These are phyloP conservation scores for Eurypyga helias DNA, from an alignment of 2,113 vertebrate species.

Conservation along the genomic window DNA sequence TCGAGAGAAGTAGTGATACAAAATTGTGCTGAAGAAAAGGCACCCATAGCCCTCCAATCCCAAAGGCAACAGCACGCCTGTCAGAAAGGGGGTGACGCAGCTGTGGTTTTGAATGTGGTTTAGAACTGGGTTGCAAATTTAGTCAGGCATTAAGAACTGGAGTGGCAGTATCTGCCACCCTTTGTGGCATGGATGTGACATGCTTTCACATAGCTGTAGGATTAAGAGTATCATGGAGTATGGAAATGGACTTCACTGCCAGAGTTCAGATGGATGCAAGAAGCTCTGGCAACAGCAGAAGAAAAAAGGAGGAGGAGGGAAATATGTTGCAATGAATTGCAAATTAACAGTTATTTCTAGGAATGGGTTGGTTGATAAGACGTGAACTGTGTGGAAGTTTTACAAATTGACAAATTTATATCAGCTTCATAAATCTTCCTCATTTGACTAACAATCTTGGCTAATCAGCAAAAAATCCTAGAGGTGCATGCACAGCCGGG, in stretches of 20 bases:
- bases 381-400: background rate
- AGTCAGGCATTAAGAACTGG: background rate
- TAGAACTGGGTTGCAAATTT: background rate
- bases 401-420: background rate
- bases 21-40: background rate
- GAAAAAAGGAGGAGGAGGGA: background rate
- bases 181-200: background rate
- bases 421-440: background rate
- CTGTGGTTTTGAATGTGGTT: background rate
- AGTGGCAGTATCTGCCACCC: background rate
- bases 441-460: background rate
- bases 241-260: background rate
- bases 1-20: background rate
- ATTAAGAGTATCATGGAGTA: background rate
- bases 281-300: background rate
- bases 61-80: background rate
- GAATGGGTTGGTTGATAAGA: background rate
- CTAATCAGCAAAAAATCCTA: background rate
- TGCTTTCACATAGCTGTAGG: background rate
- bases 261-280: background rate
- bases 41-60: background rate
- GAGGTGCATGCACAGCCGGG: background rate
- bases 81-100: background rate
- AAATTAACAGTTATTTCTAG: background rate
- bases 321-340: background rate